Base-by-base conservation (phyloP, 2,113 vertebrate genomes). In the Casuarius casuarius region DNA sequence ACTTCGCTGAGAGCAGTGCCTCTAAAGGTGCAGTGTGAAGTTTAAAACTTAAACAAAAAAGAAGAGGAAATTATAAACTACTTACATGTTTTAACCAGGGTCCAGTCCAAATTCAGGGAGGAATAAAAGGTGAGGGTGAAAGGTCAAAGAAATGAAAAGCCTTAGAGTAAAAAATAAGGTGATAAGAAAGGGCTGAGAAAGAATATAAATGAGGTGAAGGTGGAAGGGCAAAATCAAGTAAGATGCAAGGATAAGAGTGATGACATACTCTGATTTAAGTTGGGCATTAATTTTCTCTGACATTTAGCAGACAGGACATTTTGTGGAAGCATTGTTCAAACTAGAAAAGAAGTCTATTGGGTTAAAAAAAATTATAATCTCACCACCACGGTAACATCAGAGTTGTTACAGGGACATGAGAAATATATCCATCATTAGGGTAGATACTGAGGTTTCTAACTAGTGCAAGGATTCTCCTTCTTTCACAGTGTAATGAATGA, bases 1-100 rank as follows among this genome's bases (percentile, higher is more conserved):
- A 95, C 94, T 89, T 95, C 84, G 94, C 62, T 95, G 93, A 95
- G 42, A 93, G 80, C 73, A 83, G 9, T 66, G 16, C 51, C 96
- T 97, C 86, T 92, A 84, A 97, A 94, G 59, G 62, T 87, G 65
- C 23, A 93, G 73, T 7, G 29, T 5, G 46, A 73, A 35, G 33
- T 78, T 86, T 62, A 95, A 94, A 92, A 88, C 58, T 66, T n/a
- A 79, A 91, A 71, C 23, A 89, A 92, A 48, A 74, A 59, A 38
- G 3, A 84, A 49, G 35, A 51, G 29, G 61, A 93, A 77, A 52
- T 90, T 48, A 28, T 35, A 73, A 90, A 61, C n/a, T 49, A 19
- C 63, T 77, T 72, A 46, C 8, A 72, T 31, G 62, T 72, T 81
- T 90, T 78, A 88, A 62, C 22, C 15, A 72, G 82, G 25, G 16